Evolutionary conservation across 2,797 vertebrate species (phyloP), one percentile per base, ranked within the genome.

Genomic region (Ambastaia sidthimunki): DNA sequence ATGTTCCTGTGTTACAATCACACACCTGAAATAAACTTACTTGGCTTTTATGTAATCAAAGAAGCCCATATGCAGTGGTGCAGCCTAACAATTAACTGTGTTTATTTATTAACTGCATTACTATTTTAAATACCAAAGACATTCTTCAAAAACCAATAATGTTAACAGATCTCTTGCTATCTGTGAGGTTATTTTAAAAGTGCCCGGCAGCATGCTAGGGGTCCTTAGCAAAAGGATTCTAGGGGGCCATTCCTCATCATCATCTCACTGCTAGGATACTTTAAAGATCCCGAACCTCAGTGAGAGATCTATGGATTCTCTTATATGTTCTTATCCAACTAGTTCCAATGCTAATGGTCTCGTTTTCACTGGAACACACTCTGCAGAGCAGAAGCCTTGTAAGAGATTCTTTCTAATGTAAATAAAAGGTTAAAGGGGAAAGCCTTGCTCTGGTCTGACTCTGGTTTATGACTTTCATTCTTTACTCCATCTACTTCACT

Each of bases 271-370:
- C 84, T 82, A 82, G 88, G 87, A 88, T 91, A 87, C 85, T 83
- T 76, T 76, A 88, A 87, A 84, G 86, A 83, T 86, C 85, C 78
- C 85, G 87, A 90, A 90, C 79, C 83, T 84, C 84, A 83, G 85
- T 84, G 70, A 72, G 31, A 67, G 76, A 74, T n/a, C n/a, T n/a
- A n/a, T n/a, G n/a, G n/a, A n/a, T n/a, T n/a, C n/a, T n/a, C n/a
- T n/a, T n/a, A n/a, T n/a, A n/a, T n/a, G n/a, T n/a, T n/a, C n/a
- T n/a, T n/a, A n/a, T n/a, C 87, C 82, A 88, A 76, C 88, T 34
- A 85, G 89, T 90, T 90, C 89, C 88, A 82, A 86, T 91, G 89
- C 90, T 90, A 90, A 91, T 90, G 86, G 89, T 75, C 83, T 86
- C 80, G 83, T 80, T 89, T 85, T 88, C 80, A 89, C 71, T 75